A percentile compares a stretch with the other conserved stretches of the same genome.
Evolutionary conservation across 2,797 vertebrate species (phyloP).

Genomic region (Poeciliopsis turneri): DNA sequence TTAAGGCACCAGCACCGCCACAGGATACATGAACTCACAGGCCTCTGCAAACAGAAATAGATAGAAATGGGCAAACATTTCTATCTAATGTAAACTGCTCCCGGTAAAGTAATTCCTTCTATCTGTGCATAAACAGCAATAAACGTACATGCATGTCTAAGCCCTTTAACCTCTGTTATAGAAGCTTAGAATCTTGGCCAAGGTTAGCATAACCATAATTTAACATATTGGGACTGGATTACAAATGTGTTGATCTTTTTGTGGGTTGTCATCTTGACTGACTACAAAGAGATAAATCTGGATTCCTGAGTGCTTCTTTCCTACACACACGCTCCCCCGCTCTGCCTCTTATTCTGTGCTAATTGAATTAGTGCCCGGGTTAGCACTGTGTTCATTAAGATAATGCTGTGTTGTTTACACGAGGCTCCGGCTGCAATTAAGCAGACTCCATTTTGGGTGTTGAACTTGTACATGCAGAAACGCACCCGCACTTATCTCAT

Average conservation of each 20-base stretch:
- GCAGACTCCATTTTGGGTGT: slow-evolving; percentile 64
- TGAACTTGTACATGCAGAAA: slow-evolving; percentile 30
- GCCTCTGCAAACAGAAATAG: slow-evolving; percentile 33
- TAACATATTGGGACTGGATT: background rate
- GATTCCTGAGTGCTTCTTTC: slow-evolving; percentile 43
- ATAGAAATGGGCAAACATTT: slow-evolving; percentile 15
- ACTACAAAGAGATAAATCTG: slow-evolving; percentile 53
- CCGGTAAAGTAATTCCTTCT: background rate
- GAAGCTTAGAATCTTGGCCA: background rate
- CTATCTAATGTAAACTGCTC: slow-evolving; percentile 1
- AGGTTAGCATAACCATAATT: background rate
- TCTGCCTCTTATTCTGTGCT: slow-evolving; percentile 60
- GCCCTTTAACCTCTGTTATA: background rate
- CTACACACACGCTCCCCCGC: slow-evolving; percentile 44
- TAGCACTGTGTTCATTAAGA: slow-evolving; percentile 75
- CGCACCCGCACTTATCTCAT: slow-evolving; percentile 14
- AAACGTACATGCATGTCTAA: background rate
- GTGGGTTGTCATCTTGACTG: slow-evolving; percentile 18
- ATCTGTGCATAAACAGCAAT: background rate
- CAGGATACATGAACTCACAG: slow-evolving; percentile 30
- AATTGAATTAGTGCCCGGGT: slow-evolving; percentile 74
- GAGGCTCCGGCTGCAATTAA: slow-evolving; percentile 64
- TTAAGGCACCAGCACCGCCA: slow-evolving; percentile 3
- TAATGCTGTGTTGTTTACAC: slow-evolving; percentile 74
- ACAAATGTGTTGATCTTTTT: slow-evolving; percentile 10